Base-by-base conservation (phyloP, 2,888 invertebrate species). In the Apamea epomidion region DNA sequence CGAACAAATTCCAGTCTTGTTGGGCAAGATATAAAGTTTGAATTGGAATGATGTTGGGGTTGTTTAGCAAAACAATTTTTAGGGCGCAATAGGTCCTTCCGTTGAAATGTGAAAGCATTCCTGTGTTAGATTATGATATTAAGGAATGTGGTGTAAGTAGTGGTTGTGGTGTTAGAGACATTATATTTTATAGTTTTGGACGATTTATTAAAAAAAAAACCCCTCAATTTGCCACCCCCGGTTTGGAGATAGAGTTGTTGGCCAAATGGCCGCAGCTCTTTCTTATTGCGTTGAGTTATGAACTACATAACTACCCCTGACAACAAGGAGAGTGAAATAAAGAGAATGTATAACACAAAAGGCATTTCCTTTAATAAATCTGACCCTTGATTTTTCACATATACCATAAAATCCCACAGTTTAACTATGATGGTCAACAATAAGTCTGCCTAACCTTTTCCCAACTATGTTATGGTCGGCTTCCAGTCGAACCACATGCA, bases 91-190 rank as follows among this genome's bases (percentile, higher is more conserved):
- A 92, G 90, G 90, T 87, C 90, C 91, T 92, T 89, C 86, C 91
- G 93, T 92, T 90, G 93, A 93, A 94, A 95, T 95, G 95, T 97
- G 93, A 97, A 95, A 97, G 97, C 97, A 96, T 97, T 97, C 96
- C 95, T 92, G 89, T 97, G 97, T 97, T 95, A 96, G 96, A 96
- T 96, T 96, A 97, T 96, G 94, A 95, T 96, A 95, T 96, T 95
- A 95, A 90, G 92, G 93, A 93, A 92, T 92, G 92, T 92, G 92
- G 90, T 92, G 92, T 93, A 93, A 94, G 93, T 93, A 93, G 91
- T 91, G 89, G 91, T 93, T 90, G 90, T 91, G 90, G 90, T 90
- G 89, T 81, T 82, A 76, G 80, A 81, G 88, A 90, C 89, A 90
- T 91, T 90, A 91, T 87, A 89, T 92, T 93, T 93, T 94, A 94